Conservation (phyloP, 2,797 vertebrate genomes). For the Dendrocincla tyrannina region DNA sequence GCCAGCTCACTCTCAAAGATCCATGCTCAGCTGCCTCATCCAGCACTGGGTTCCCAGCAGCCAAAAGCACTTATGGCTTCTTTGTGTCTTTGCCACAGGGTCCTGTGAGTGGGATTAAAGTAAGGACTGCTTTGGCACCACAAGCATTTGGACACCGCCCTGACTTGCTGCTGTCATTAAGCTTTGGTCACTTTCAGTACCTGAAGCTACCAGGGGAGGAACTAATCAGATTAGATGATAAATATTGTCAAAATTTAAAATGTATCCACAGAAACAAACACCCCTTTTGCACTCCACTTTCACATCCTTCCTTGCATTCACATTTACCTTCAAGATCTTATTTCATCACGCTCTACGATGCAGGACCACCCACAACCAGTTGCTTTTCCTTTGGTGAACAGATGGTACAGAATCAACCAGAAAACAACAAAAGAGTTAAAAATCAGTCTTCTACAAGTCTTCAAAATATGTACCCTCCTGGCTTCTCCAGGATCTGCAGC, state of each 20-base stretch:
- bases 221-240: background rate
- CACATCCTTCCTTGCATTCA: background rate
- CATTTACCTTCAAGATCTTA: background rate
- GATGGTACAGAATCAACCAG: background rate
- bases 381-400: background rate
- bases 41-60: background rate
- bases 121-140: background rate
- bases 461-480: background rate
- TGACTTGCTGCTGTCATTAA: background rate
- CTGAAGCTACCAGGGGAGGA: background rate
- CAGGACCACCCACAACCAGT: background rate
- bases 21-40: background rate
- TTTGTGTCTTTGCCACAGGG: background rate
- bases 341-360: fast-evolving
- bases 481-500: background rate
- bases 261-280: background rate
- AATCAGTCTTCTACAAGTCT: background rate
- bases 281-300: background rate
- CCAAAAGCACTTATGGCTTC: background rate
- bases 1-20: background rate
- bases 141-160: background rate
- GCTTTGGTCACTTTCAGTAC: background rate
- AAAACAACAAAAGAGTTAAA: background rate
- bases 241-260: background rate
- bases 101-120: background rate